Conservation (phyloP, 2,113 vertebrate species). For the Xiphophorus couchianus region DNA sequence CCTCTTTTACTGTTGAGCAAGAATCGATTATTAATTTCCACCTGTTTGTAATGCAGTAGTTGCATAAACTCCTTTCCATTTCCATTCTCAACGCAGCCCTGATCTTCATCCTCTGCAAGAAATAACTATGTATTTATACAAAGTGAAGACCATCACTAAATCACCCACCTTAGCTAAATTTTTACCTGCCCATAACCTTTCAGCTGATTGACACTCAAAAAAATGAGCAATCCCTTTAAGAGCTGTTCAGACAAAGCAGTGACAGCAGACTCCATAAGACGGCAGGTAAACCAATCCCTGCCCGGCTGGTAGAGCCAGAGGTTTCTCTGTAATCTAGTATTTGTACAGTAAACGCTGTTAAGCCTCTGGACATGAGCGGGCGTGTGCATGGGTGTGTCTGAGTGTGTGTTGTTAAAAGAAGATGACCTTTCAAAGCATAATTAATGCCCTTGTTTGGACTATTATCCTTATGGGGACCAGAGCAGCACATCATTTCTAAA, state of each 20-base stretch:
- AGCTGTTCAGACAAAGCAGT: not conserved
- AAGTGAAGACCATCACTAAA: no score
- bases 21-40: no score
- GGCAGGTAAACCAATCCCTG: not conserved
- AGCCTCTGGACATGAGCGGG: conserved; percentile 12
- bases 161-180: not conserved
- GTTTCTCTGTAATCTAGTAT: conserved; percentile 2
- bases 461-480: not conserved
- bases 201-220: not conserved
- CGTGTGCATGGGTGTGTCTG: conserved; percentile 1
- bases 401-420: not conserved
- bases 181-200: not conserved
- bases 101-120: no score
- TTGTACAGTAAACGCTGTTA: not conserved
- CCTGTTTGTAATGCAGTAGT: no score
- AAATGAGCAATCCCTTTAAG: not conserved
- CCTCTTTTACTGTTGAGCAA: no score
- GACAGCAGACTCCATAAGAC: not conserved
- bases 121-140: no score
- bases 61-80: no score
- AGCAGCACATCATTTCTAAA: not conserved
- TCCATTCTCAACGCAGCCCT: no score
- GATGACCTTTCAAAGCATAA: not conserved
- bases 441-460: not conserved
- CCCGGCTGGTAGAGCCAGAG: not conserved